Conservation (phyloP, 2,888 invertebrate genomes). For the Myopa testacea region DNA sequence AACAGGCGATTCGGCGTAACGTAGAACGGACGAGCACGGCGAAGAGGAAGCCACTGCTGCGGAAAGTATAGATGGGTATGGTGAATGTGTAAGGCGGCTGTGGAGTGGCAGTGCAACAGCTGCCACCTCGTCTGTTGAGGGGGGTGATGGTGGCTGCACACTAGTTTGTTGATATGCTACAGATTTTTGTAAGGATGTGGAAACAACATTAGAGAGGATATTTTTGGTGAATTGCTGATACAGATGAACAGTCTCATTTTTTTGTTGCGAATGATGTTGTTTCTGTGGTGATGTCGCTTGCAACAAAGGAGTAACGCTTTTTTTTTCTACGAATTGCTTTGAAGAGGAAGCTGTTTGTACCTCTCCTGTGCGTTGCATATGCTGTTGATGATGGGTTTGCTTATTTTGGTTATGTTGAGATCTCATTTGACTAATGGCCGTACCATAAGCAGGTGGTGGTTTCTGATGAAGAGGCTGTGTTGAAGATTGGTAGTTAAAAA, state of each 20-base stretch:
- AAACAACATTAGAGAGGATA: constrained; percentile 14
- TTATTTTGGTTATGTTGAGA: constrained; percentile 68
- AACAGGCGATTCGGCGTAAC: constrained; percentile 66
- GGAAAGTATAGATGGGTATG: constrained; percentile 56
- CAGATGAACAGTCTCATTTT: constrained; percentile 22
- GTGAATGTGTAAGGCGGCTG: constrained; percentile 58
- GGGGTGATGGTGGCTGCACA: constrained; percentile 36
- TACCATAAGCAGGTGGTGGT: constrained; percentile 67
- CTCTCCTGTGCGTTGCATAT: constrained; percentile 1
- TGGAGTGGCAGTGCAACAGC: constrained; percentile 43
- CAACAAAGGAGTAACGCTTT: constrained; percentile 16
- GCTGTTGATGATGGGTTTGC: constrained; percentile 41
- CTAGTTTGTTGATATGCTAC: constrained; percentile 32
- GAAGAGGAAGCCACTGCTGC: constrained; percentile 57
- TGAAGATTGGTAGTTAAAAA: constrained; percentile 60
- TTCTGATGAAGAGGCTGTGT: constrained; percentile 62
- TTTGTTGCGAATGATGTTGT: constrained; percentile 25
- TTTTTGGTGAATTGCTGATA: constrained; percentile 39
- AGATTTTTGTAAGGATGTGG: constrained; percentile 30
- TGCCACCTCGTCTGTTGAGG: constrained; percentile 32
- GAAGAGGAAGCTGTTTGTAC: constrained; percentile 14
- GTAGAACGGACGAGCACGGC: constrained; percentile 62
- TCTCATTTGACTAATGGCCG: constrained; percentile 68
- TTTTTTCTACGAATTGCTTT: constrained; percentile 18
- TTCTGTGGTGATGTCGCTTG: constrained; percentile 1